Conservation (phyloP, 2,113 vertebrate species). For the Petroica traversi region DNA sequence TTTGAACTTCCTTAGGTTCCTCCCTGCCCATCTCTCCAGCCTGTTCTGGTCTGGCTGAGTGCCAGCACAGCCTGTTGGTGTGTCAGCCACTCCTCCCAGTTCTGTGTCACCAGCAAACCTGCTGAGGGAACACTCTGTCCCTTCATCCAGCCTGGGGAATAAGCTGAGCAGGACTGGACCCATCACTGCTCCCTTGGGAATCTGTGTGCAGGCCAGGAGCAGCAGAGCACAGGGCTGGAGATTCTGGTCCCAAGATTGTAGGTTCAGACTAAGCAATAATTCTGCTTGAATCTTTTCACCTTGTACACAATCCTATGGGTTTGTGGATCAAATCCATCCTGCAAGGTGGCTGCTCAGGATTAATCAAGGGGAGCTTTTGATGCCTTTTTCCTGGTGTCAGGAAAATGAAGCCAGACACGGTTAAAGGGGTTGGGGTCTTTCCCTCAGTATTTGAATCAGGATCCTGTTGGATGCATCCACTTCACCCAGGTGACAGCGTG, state of each 20-base stretch:
- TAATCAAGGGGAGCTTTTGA: too few species aligned
- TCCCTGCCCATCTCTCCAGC: neutral
- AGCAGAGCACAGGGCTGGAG: neutral
- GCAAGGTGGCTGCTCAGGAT: neutral
- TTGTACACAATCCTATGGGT: neutral
- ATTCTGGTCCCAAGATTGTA: rapidly evolving
- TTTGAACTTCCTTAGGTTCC: neutral
- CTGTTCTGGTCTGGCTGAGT: neutral
- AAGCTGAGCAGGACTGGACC: neutral
- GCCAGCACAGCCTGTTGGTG: neutral
- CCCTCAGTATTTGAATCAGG: too few species aligned
- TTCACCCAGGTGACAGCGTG: too few species aligned
- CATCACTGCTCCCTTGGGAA: neutral
- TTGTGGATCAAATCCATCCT: neutral
- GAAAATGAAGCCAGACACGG: too few species aligned
- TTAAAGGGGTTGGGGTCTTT: too few species aligned
- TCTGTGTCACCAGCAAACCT: neutral
- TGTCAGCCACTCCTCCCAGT: neutral
- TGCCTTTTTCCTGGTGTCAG: too few species aligned
- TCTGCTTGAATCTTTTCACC: neutral
- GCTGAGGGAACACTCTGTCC: neutral
- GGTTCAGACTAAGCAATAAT: neutral
- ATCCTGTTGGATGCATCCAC: too few species aligned
- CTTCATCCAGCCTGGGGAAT: neutral
- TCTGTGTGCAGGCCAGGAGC: neutral